Base-by-base conservation (phyloP, 2,113 vertebrate genomes). In the Thymallus thymallus region DNA sequence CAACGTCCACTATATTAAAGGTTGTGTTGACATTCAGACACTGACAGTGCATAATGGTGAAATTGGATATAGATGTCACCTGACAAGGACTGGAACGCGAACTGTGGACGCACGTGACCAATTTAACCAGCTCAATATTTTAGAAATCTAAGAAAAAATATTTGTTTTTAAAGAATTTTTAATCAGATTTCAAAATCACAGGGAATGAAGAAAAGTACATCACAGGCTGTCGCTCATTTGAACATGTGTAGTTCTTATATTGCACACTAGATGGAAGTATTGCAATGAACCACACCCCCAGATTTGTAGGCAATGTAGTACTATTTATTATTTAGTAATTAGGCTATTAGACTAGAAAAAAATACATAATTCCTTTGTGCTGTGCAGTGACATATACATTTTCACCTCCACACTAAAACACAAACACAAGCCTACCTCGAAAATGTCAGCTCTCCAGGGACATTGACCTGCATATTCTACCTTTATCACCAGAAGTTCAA, bases 201-300 rank as follows among this genome's bases (percentile, higher is more conserved):
- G 48, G 0, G 48, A 51, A 29, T 64, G 3, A 64, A 26, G 7
- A 64, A 14, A 22, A 14, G 3, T 29, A 18, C n/a, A 64, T 26
- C 3, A 6, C 22, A 61, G 5, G 22, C 22, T 22, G 9, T 32
- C 7, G n/a, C 29, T 41, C 2, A 32, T 46, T 22, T 18, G 3
- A 13, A n/a, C n/a, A 46, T n/a, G 56, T 23, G 56, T 22, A 60
- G n/a, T 60, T 60, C 56, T 60, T 60, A 7, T 22, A 60, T 60
- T 68, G 45, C 26, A 68, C 45, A 68, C 67, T 14, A 68, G 67
- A n/a, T 68, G 41, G 67, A 26, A 23, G 67, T 68, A 24, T 26
- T 68, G 13, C 16, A 51, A 51, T 51, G 14, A 48, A 16, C 46
- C 48, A 14, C 18, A 1, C 14, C 35, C 12, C 16, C 16, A 51